Conservation (phyloP, 1,140 invertebrate genomes). For the Zaprionus ghesquierei region DNA sequence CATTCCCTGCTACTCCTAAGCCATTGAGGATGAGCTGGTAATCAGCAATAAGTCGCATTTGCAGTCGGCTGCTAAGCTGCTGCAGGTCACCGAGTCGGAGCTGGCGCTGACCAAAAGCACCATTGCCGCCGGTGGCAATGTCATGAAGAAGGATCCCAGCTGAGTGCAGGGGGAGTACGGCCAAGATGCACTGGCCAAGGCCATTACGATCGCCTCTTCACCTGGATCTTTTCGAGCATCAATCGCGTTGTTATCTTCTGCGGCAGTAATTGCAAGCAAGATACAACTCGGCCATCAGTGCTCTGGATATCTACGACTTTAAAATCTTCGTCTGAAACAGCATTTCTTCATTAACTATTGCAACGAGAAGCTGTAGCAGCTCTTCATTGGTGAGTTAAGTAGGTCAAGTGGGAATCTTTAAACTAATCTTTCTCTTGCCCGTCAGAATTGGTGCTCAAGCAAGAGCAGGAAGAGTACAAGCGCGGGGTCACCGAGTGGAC, state of each 20-base stretch:
- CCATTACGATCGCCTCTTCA: constrained; percentile 96
- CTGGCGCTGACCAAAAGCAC: constrained; percentile 93
- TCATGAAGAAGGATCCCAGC: constrained; percentile 96
- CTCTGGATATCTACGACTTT: constrained; percentile 98
- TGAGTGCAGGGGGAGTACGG: constrained; percentile 93
- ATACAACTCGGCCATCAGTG: constrained; percentile 93
- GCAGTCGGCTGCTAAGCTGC: constrained; percentile 86
- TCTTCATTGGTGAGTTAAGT: constrained; percentile 93
- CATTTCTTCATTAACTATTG: constrained; percentile 98
- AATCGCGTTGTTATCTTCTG: constrained; percentile 89
- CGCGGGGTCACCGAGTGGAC: constrained; percentile 96
- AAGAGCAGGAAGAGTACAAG: constrained; percentile 97
- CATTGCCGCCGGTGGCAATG: constrained; percentile 96
- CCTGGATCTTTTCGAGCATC: constrained; percentile 95
- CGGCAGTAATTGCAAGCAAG: constrained; percentile 74
- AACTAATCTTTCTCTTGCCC: neutral
- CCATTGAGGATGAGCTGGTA: constrained; percentile 87
- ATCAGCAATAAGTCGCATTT: constrained; percentile 86
- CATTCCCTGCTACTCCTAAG: constrained; percentile 34
- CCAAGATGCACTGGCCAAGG: constrained; percentile 96
- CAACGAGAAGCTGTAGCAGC: constrained; percentile 97
- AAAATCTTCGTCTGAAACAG: constrained; percentile 97
- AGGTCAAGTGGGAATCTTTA: neutral
- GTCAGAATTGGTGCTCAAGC: constrained; percentile 95
- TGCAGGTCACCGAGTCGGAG: constrained; percentile 89